Evolutionary conservation across 1,140 invertebrate genomes (phyloP), one percentile per base, ranked within the genome.

Genomic region (Hirudo medicinalis): DNA sequence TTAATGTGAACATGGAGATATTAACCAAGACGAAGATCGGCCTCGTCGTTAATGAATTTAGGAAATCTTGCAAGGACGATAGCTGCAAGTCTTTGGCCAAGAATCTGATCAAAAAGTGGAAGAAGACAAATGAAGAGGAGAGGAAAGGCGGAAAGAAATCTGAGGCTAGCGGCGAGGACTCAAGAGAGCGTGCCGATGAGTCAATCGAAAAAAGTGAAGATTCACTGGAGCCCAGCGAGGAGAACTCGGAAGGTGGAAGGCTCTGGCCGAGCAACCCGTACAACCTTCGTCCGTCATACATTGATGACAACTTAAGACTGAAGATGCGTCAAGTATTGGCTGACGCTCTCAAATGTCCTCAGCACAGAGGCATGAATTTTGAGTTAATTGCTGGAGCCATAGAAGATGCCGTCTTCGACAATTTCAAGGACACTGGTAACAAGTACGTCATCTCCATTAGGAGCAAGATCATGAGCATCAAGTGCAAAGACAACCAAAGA

Each of bases 51-150:
- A 99, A 99, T 84, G 91, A 93, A 72, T 85, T 99, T 54, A 87
- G 96, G 57, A 99, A 98, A 83, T 93, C 91, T 4, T 93, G 90
- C 77, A 89, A 87, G 80, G 92, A 97, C 80, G 94, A 98, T 74
- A 93, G 97, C 82, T 90, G 98, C 4, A 93, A 95, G 75, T 87
- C 88, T 25, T 84, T 97, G 63, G 90, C 94, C 3, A 97, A 97
- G 73, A 90, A 89, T 20, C 83, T 99, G 2, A 97, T 99, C 67
- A 97, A 97, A 83, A 91, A 91, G 78, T 99, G 96, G 95, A 99
- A 98, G 80, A 96, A 96, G 78, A 49, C 43, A 17, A 11, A 2
- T 17, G 43, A 49, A 8, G 43, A 49, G 1, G 5, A 49, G 43
- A 49, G 0, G 13, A 49, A 49, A 17, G 89, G 96, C 75, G 82